Evolutionary conservation across 2,888 invertebrate species (phyloP).

Genomic region (Tenthredo scrophulariae): DNA sequence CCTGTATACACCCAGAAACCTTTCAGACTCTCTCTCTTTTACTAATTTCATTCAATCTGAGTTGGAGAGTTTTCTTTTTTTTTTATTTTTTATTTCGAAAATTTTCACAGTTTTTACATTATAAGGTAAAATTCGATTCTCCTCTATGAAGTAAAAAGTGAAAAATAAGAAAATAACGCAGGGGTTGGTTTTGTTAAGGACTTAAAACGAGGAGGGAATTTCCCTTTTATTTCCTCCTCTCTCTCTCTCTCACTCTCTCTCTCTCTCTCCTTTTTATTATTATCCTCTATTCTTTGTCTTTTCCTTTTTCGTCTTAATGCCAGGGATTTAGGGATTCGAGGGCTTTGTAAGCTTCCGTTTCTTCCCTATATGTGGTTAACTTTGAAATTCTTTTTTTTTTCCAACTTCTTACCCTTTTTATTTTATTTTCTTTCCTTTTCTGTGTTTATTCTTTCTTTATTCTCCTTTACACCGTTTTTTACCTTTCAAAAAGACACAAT

Average conservation of each 20-base stretch:
- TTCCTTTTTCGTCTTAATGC: conserved; percentile 8
- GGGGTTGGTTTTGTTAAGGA: not conserved
- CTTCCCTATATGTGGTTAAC: not conserved
- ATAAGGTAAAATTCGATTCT: too few species aligned
- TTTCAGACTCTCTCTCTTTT: not conserved
- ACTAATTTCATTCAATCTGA: not conserved
- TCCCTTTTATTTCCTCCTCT: not conserved
- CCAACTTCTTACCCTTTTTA: not conserved
- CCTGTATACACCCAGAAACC: not conserved
- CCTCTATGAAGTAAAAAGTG: not conserved
- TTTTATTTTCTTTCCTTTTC: not conserved
- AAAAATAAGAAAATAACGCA: not conserved
- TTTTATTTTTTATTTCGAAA: not conserved
- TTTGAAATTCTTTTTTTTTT: conserved; percentile 3
- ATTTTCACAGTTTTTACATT: too few species aligned
- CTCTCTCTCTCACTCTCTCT: not conserved
- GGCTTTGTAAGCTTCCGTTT: not conserved
- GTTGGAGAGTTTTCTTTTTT: not conserved
- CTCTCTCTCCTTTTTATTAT: not conserved
- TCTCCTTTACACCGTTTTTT: too few species aligned
- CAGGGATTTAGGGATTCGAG: conserved; percentile 13
- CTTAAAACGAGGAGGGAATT: not conserved
- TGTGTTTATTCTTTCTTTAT: not conserved
- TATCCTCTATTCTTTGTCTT: not conserved
- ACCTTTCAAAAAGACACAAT: not conserved